Base-by-base conservation (phyloP, 2,888 invertebrate genomes). In the Dascillus cervinus region DNA sequence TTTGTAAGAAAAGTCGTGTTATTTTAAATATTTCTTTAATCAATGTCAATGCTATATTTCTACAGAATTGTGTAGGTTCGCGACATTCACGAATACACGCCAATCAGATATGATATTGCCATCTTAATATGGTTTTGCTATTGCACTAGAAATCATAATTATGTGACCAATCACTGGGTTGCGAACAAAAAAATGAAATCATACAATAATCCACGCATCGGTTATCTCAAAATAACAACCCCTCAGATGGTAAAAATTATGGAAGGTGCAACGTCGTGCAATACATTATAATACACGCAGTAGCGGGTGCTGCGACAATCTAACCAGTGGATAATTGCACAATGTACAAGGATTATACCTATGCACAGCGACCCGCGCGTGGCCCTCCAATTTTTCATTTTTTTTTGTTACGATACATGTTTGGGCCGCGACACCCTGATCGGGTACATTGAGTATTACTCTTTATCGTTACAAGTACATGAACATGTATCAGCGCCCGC, bases 91-190 rank as follows among this genome's bases (percentile, higher is more conserved):
- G 58, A 56, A 46, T 56, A 58, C 58, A 60, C 59, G 52, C 47
- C 56, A 56, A 57, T 58, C 56, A 58, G 64, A 64, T 64, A 64
- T 64, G 62, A 59, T 63, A 63, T 64, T 64, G 64, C 63, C 64
- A 63, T 62, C 59, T 63, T 62, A 62, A 62, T 60, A 62, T 56
- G 58, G n/a, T 60, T 58, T 48, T 44, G 52, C 54, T 63, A 63
- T 63, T 63, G 63, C 64, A 64, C 62, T 62, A 61, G 58, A 58
- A 53, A 32, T 39, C 35, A 39, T 35, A 15, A 44, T 47, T 41
- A 50, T 50, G 48, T 49, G 45, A 46, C 48, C 46, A 47, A 50
- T 48, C 41, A 41, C 47, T 44, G 49, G 44, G 41, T 43, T 44
- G 49, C 49, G 49, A 50, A 49, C 48, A 48, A 50, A 47, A 43